Evolutionary conservation across 2,888 invertebrate genomes (phyloP).

Genomic region (Danaus chrysippus): DNA sequence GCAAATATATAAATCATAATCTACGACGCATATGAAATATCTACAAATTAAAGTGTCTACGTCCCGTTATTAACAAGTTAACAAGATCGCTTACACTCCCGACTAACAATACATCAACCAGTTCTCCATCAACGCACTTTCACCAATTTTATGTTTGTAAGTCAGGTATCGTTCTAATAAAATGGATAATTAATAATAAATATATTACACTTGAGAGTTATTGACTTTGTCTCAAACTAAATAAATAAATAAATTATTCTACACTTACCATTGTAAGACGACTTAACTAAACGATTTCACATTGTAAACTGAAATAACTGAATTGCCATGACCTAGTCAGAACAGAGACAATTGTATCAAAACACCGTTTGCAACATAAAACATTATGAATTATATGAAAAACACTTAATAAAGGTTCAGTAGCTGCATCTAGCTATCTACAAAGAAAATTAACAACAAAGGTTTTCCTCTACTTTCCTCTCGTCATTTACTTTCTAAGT

Average conservation of each 20-base stretch:
- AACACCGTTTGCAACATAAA: conserved; percentile 19
- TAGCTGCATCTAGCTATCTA: conserved; percentile 25
- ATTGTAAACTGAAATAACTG: conserved; percentile 44
- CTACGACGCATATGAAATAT: background rate
- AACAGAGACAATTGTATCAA: conserved; percentile 21
- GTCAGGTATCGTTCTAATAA: too few species aligned
- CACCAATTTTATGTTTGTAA: too few species aligned
- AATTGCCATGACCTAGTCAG: conserved; percentile 20
- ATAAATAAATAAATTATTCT: conserved; percentile 29
- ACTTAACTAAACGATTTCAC: conserved; percentile 43
- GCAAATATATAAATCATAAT: too few species aligned
- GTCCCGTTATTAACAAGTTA: background rate
- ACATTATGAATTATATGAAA: conserved; percentile 18
- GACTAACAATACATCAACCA: conserved; percentile 17
- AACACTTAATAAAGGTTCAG: conserved; percentile 18
- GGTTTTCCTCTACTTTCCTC: conserved; percentile 33
- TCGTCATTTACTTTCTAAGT: conserved; percentile 27
- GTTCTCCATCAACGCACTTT: conserved; percentile 18
- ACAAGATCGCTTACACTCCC: conserved; percentile 3
- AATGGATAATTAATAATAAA: too few species aligned
- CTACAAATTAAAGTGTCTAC: conserved; percentile 1
- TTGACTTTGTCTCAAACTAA: conserved; percentile 10
- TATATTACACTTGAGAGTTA: too few species aligned
- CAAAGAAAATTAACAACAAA: conserved; percentile 37
- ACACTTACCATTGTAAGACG: conserved; percentile 54